These are phyloP conservation scores for Xenops minutus DNA, from an alignment of 2,797 vertebrate genomes.

Conservation along the genomic window DNA sequence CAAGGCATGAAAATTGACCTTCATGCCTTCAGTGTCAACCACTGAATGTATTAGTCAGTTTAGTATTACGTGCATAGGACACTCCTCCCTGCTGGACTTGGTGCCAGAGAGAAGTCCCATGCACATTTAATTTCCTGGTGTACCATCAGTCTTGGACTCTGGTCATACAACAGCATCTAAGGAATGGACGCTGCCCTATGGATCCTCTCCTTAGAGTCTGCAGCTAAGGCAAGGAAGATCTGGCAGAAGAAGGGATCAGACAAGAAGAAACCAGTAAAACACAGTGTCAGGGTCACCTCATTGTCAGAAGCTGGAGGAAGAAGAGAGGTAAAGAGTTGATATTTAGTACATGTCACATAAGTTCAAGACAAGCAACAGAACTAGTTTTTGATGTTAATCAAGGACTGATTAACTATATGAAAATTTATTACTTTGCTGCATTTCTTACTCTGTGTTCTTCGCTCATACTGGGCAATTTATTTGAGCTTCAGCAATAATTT, in stretches of 20 bases:
- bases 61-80: rapidly evolving
- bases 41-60: neutral
- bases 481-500: neutral
- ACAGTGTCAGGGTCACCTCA: rapidly evolving
- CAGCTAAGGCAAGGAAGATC: neutral
- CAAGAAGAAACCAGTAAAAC: neutral
- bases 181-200: neutral
- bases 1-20: neutral
- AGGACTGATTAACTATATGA: neutral
- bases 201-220: neutral
- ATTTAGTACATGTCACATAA: neutral
- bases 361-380: neutral
- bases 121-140: neutral
- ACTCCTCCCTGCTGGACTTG: neutral
- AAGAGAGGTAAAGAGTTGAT: neutral
- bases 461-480: neutral
- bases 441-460: neutral
- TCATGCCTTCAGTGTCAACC: neutral
- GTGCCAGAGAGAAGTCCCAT: neutral
- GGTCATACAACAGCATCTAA: neutral
- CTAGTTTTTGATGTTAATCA: neutral
- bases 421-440: neutral
- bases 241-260: neutral
- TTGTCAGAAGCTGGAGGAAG: neutral
- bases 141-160: neutral